phyloP scores from a whole-genome alignment of 2,113 vertebrate genomes.

The Microtus pennsylvanicus region DNA sequence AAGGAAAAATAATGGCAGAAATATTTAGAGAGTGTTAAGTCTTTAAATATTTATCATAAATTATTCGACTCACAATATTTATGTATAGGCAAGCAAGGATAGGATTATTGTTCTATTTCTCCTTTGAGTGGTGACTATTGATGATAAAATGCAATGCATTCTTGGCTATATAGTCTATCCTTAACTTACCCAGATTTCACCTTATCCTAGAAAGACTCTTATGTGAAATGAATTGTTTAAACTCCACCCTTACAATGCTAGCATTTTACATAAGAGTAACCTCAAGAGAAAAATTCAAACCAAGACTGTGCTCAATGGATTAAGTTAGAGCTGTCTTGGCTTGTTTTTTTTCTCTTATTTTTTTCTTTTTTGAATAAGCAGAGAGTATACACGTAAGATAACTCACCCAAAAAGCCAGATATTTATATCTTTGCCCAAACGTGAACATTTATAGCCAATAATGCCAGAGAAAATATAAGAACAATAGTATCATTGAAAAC shows the following conservation, averaged over 20 bases:
- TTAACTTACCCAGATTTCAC: constrained; percentile 57
- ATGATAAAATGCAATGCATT: not conserved
- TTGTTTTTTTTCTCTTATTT: not conserved
- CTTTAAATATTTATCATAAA: constrained; percentile 29
- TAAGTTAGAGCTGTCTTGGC: not conserved
- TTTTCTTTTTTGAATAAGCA: constrained; percentile 20
- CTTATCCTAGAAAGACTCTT: not conserved
- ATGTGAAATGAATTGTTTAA: not conserved
- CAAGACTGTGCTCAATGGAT: not conserved
- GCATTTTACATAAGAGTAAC: not conserved
- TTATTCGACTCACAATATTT: not conserved
- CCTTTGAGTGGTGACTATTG: not conserved
- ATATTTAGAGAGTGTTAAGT: not conserved
- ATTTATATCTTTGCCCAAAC: not conserved
- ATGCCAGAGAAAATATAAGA: constrained; percentile 24
- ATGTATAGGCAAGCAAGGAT: not conserved
- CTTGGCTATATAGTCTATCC: not conserved
- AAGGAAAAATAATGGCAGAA: not conserved
- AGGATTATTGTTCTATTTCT: not conserved
- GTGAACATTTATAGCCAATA: constrained; percentile 39
- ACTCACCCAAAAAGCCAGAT: not conserved
- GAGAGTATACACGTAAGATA: not conserved
- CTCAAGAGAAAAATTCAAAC: constrained; percentile 23
- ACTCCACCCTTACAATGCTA: not conserved
- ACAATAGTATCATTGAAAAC: constrained; percentile 5